phyloP scores from a whole-genome alignment of 2,888 invertebrate genomes.

The Meganola albula region DNA sequence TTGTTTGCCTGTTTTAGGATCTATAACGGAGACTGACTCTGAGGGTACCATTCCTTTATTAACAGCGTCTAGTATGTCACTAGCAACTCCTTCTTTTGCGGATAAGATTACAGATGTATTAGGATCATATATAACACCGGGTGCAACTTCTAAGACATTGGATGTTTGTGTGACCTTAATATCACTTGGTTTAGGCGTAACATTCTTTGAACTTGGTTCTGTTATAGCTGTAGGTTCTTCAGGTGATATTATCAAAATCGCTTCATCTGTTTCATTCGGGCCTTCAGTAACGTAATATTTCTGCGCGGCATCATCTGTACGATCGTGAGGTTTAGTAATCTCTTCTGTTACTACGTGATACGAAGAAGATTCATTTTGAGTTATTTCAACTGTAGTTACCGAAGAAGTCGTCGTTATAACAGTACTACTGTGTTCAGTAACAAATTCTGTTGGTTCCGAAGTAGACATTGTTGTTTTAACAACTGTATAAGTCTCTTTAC shows the following conservation, averaged over 20 bases:
- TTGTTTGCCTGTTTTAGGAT: slow-evolving; percentile 82
- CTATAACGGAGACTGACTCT: slow-evolving; percentile 81
- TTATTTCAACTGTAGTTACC: slow-evolving; percentile 52
- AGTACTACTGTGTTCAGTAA: slow-evolving; percentile 50
- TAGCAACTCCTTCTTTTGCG: slow-evolving; percentile 79
- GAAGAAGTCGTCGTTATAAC: slow-evolving; percentile 49
- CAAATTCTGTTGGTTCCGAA: slow-evolving; percentile 42
- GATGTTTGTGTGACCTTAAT: slow-evolving; percentile 58
- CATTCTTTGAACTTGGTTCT: too few relatives aligned
- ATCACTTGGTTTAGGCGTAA: too few relatives aligned
- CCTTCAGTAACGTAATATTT: slow-evolving; percentile 34
- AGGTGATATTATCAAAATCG: slow-evolving; percentile 6
- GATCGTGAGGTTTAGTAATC: slow-evolving; percentile 26
- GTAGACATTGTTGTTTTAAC: slow-evolving; percentile 40
- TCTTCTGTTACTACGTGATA: slow-evolving; percentile 47
- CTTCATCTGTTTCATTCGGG: slow-evolving; percentile 39
- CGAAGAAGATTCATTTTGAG: slow-evolving; percentile 50
- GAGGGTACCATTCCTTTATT: slow-evolving; percentile 84
- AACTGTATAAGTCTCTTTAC: slow-evolving; percentile 40
- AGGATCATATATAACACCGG: slow-evolving; percentile 86
- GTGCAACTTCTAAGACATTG: slow-evolving; percentile 83
- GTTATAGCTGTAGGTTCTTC: slow-evolving; percentile 10
- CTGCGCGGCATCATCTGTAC: slow-evolving; percentile 30
- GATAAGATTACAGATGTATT: slow-evolving; percentile 82
- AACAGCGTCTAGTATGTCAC: slow-evolving; percentile 84